A percentile compares a stretch with the other conserved stretches of the same genome.
Evolutionary conservation across 2,888 invertebrate genomes (phyloP).

Genomic region (Acleris holmiana): DNA sequence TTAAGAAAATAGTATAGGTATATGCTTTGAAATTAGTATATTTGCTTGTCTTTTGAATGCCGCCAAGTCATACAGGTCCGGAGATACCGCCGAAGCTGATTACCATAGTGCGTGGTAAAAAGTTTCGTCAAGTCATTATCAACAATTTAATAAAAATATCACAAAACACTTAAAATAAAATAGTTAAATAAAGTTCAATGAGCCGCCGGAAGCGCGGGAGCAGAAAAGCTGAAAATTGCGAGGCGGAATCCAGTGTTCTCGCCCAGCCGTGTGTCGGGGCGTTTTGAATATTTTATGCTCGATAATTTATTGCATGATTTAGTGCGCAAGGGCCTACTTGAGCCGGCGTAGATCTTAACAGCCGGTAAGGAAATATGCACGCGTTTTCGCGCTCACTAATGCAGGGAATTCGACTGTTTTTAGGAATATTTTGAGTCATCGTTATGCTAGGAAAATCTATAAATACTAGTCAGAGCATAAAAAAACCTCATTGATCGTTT

Average conservation of each 20-base stretch:
- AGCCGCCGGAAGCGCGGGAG: conserved; percentile 36
- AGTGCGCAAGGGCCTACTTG: conserved; percentile 59
- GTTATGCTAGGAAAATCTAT: too few relatives aligned
- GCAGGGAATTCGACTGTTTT: not conserved
- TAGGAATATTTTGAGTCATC: not conserved
- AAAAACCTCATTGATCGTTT: too few relatives aligned
- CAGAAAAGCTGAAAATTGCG: conserved; percentile 43
- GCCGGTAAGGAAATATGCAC: conserved; percentile 28
- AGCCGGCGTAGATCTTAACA: conserved; percentile 10
- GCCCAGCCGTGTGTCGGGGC: conserved; percentile 64
- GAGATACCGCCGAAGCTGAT: too few relatives aligned
- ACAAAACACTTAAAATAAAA: conserved; percentile 41
- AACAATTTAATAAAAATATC: too few relatives aligned
- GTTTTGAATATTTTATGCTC: conserved; percentile 77
- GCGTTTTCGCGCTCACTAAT: conserved; percentile 26
- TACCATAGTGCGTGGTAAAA: too few relatives aligned
- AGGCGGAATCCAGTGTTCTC: conserved; percentile 64
- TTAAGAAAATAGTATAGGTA: too few relatives aligned
- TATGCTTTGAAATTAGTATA: too few relatives aligned
- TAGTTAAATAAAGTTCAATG: conserved; percentile 58
- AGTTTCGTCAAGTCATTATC: too few relatives aligned
- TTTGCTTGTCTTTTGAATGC: too few relatives aligned
- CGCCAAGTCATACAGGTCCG: too few relatives aligned
- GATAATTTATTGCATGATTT: conserved; percentile 81
- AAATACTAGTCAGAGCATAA: too few relatives aligned